Percentiles rank a stretch among this genome's conserved stretches.
These are phyloP conservation scores for Macrochelys suwanniensis DNA, from an alignment of 2,797 vertebrate species.

Conservation along the genomic window DNA sequence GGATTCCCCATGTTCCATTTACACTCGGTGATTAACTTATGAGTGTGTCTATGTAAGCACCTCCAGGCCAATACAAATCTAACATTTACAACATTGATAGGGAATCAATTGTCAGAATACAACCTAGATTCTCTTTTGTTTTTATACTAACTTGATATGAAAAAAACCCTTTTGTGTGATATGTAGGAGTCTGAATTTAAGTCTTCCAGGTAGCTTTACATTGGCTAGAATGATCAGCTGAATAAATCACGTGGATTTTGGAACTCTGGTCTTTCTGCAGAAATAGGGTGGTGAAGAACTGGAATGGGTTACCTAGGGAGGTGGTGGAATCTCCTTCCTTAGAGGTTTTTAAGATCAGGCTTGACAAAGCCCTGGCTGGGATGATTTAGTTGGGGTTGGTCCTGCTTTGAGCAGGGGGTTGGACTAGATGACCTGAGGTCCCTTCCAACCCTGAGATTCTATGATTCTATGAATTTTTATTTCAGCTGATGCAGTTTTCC, in stretches of 20 bases:
- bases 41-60: not conserved
- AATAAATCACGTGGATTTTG: not conserved
- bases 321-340: no score
- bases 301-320: no score
- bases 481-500: not conserved
- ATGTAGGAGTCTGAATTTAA: not conserved
- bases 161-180: not conserved
- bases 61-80: not conserved
- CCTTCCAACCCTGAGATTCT: no score
- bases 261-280: not conserved
- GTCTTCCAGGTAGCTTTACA: not conserved
- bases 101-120: not conserved
- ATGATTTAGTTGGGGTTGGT: no score
- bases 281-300: not conserved
- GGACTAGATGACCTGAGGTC: no score
- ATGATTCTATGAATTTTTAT: not conserved
- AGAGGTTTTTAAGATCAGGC: no score
- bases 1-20: not conserved
- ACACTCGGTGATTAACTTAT: constrained; percentile 30
- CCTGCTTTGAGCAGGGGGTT: no score
- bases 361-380: no score
- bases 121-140: constrained; percentile 23
- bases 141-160: not conserved
- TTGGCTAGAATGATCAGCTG: not conserved
- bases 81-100: constrained; percentile 8